Conservation (phyloP, 2,797 vertebrate genomes). For the Melanogrammus aeglefinus region DNA sequence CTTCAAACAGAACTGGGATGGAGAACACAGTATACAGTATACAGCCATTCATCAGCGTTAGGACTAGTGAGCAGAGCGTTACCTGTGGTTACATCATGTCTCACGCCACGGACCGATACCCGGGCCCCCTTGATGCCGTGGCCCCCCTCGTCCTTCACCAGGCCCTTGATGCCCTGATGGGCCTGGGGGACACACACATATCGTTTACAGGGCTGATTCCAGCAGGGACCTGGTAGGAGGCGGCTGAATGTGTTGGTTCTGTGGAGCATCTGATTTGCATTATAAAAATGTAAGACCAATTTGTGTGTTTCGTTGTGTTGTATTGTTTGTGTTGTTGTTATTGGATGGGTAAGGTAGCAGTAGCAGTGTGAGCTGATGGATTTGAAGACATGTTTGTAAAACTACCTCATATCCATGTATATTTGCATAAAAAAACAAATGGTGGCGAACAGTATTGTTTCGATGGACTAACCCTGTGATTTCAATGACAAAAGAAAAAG, state of each 20-base stretch:
- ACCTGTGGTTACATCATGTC: conserved; percentile 89
- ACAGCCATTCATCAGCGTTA: not conserved
- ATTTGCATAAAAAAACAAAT: not conserved
- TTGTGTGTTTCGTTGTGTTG: not conserved
- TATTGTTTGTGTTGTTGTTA: not conserved
- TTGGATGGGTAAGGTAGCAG: not conserved
- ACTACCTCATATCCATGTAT: not conserved
- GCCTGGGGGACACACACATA: conserved; percentile 66
- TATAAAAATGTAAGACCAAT: not conserved
- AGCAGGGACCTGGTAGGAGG: not conserved
- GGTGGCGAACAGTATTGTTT: not conserved
- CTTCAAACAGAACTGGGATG: too few species aligned
- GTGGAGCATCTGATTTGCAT: not conserved
- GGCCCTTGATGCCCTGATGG: conserved; percentile 90
- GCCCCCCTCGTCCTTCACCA: conserved; percentile 84
- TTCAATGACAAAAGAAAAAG: not conserved
- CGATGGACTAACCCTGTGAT: not conserved
- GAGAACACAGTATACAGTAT: too few species aligned
- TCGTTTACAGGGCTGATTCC: not conserved
- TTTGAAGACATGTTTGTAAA: not conserved
- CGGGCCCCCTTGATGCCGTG: conserved; percentile 84
- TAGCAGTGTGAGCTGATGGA: not conserved
- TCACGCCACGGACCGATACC: conserved; percentile 85
- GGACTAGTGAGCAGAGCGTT: conserved; percentile 5
- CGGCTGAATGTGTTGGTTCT: not conserved